A percentile compares a stretch with the other conserved stretches of the same genome.
Evolutionary conservation across 2,113 vertebrate genomes (phyloP).

Genomic region (Tympanuchus pallidicinctus): DNA sequence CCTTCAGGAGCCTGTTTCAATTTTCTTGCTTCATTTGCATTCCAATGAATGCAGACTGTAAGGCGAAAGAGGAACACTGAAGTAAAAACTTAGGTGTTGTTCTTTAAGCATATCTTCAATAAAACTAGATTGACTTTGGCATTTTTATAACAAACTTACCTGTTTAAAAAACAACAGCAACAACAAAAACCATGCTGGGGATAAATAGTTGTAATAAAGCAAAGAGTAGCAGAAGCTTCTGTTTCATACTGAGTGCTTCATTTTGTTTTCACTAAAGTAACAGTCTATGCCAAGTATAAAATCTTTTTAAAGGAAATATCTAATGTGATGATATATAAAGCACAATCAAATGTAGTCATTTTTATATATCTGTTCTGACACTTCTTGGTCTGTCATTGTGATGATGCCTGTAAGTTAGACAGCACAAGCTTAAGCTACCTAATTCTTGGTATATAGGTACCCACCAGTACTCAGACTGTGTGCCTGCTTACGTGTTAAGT

Average conservation of each 20-base stretch:
- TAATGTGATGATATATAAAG: neutral
- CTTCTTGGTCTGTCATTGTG: neutral
- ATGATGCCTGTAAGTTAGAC: neutral
- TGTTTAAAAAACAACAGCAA: neutral
- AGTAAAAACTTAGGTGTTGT: neutral
- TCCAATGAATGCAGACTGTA: neutral
- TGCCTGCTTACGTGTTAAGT: neutral
- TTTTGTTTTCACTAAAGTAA: neutral
- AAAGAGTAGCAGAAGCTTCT: neutral
- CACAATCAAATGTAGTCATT: accelerated
- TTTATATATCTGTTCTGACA: neutral
- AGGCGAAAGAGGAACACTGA: neutral
- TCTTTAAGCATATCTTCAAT: neutral
- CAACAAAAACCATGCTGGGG: neutral
- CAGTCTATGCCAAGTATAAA: neutral
- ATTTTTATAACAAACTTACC: neutral
- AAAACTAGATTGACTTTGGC: neutral
- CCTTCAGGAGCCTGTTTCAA: neutral
- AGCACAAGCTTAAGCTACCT: neutral
- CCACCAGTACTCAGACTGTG: neutral
- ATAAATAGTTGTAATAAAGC: neutral
- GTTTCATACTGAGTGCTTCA: neutral
- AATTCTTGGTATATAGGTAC: neutral
- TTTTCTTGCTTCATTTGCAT: neutral
- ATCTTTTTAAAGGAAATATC: neutral